Conservation (phyloP, 2,797 vertebrate genomes). For the Netta rufina region DNA sequence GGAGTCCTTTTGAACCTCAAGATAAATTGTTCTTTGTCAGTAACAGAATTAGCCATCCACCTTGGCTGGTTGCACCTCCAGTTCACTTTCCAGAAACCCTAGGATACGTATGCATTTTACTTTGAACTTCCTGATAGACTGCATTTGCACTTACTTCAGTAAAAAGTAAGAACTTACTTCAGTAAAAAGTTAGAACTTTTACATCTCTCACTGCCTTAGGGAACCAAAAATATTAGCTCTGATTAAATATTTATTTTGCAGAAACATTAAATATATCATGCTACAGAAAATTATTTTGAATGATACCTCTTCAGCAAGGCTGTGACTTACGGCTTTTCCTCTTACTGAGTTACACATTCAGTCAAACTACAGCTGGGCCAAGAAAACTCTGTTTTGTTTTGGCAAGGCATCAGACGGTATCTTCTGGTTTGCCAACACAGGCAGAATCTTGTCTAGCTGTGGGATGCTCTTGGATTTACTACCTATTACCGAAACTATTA, state of each 20-base stretch:
- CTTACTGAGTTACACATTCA: conserved; percentile 22
- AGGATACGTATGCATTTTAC: not conserved
- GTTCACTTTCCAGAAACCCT: not conserved
- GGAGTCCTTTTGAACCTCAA: not conserved
- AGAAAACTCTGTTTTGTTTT: conserved; percentile 55
- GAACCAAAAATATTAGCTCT: conserved; percentile 1
- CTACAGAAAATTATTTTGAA: conserved; percentile 29
- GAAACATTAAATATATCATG: conserved; percentile 17
- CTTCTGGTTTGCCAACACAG: conserved; percentile 54
- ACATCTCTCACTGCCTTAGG: not conserved
- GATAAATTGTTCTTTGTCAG: not conserved
- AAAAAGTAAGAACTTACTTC: conserved; percentile 20
- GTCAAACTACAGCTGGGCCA: conserved; percentile 35
- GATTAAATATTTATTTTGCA: conserved; percentile 51
- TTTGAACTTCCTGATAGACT: not conserved
- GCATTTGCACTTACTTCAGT: conserved; percentile 22
- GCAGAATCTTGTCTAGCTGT: conserved; percentile 58
- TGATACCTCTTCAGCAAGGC: conserved; percentile 1
- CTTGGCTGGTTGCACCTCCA: not conserved
- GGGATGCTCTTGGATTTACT: conserved; percentile 52
- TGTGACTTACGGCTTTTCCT: conserved; percentile 8
- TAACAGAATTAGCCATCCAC: not conserved
- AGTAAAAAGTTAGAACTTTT: conserved; percentile 17
- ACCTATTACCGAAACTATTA: conserved; percentile 41
- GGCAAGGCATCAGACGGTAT: conserved; percentile 52